Evolutionary conservation across 2,888 invertebrate species (phyloP).

Genomic region (Stenchaetothrips biformis): DNA sequence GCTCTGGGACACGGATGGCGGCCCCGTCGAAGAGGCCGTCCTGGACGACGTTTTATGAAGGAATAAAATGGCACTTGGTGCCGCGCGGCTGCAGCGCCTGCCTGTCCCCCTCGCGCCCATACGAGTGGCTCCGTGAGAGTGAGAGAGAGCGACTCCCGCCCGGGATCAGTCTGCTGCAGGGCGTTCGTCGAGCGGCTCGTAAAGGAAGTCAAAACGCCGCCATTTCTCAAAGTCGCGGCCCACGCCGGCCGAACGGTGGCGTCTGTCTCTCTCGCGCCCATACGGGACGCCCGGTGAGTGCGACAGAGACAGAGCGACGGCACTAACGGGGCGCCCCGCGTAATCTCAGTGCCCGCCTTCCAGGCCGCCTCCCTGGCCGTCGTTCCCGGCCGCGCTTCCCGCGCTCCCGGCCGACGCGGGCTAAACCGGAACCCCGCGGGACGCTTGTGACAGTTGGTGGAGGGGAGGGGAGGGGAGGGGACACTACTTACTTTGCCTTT

Average conservation of each 20-base stretch:
- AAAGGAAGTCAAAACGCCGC: conserved; percentile 9
- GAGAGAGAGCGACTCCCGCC: background rate
- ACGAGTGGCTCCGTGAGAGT: too few relatives aligned
- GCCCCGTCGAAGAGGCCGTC: too few relatives aligned
- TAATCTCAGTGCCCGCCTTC: too few relatives aligned
- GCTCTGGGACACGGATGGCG: too few relatives aligned
- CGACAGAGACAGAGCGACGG: background rate
- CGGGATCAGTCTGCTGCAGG: background rate
- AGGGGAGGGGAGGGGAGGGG: too few relatives aligned
- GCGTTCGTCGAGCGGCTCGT: background rate
- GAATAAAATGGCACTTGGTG: background rate
- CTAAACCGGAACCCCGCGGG: too few relatives aligned
- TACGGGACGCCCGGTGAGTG: background rate
- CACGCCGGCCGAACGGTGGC: background rate
- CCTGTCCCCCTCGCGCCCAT: too few relatives aligned
- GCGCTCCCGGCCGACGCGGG: too few relatives aligned
- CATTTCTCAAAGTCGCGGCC: conserved; percentile 14
- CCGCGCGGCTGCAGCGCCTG: background rate
- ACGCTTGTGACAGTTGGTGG: too few relatives aligned
- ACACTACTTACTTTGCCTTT: too few relatives aligned
- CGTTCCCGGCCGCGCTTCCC: too few relatives aligned
- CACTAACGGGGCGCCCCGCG: too few relatives aligned
- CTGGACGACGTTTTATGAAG: background rate
- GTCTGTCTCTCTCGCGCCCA: background rate
- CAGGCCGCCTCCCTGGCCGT: background rate